Conservation (phyloP, 37 sponge, comb jelly and placozoan genomes). For the Dysidea cf. avara region DNA sequence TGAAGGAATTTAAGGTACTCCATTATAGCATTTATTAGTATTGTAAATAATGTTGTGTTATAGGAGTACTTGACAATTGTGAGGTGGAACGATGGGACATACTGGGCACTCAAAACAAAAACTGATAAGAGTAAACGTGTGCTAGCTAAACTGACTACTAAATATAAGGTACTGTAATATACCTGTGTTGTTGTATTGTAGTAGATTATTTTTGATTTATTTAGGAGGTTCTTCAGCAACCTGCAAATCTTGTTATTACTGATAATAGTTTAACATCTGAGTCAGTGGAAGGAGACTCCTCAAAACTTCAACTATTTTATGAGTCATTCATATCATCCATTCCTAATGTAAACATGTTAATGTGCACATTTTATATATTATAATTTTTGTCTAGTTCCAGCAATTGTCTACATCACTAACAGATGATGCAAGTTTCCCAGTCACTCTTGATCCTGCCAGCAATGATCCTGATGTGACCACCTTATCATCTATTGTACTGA, state of each 20-base stretch:
- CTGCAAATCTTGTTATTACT: conserved; percentile 14
- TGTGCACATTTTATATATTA: no score
- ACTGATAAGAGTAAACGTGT: conserved; percentile 71
- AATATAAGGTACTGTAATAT: conserved; percentile 54
- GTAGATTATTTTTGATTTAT: neutral
- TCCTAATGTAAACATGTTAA: no score
- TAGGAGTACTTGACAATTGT: conserved; percentile 67
- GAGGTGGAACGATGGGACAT: conserved; percentile 92
- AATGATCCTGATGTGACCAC: no score
- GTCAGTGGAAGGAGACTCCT: no score
- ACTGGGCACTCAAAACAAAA: conserved; percentile 81
- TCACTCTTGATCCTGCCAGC: no score
- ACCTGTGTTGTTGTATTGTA: neutral
- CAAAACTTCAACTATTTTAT: no score
- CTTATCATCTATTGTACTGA: no score
- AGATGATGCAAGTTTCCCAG: no score
- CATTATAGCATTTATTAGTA: neutral
- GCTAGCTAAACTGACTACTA: conserved; percentile 62
- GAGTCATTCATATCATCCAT: no score
- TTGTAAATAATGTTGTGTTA: conserved; percentile 7
- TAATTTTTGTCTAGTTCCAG: no score
- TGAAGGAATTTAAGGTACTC: conserved; percentile 81
- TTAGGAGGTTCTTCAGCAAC: conserved; percentile 18
- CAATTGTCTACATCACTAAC: no score
- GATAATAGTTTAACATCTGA: conserved; percentile 4